These are phyloP conservation scores for Macrotis lagotis DNA, from an alignment of 2,113 vertebrate genomes.

Conservation along the genomic window DNA sequence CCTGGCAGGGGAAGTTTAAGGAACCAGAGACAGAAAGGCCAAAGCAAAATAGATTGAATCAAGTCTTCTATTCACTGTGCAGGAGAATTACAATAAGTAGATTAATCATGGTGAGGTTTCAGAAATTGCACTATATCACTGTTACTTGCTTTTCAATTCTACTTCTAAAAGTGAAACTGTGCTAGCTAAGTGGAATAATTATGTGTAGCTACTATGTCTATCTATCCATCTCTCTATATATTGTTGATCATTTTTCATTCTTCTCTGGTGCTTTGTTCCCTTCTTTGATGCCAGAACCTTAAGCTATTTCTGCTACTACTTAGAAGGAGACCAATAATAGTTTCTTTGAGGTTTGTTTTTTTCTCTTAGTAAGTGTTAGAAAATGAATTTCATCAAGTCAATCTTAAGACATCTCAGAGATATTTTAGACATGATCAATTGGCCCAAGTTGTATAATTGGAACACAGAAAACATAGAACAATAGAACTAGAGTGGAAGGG, in stretches of 20 bases:
- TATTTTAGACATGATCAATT: not conserved
- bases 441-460: not conserved
- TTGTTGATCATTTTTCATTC: conserved; percentile 2
- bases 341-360: not conserved
- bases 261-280: not conserved
- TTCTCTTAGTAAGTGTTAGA: not conserved
- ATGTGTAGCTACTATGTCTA: not conserved
- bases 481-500: not conserved
- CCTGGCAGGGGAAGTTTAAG: not conserved
- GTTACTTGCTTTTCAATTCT: conserved; percentile 8
- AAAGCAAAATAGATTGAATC: conserved; percentile 72
- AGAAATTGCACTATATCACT: not conserved
- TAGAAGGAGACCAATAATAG: conserved; percentile 43
- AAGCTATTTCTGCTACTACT: not conserved
- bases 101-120: conserved; percentile 38
- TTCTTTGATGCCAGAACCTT: conserved; percentile 18
- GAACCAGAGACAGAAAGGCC: conserved; percentile 71
- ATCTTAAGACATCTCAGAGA: conserved; percentile 37
- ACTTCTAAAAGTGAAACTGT: conserved; percentile 26
- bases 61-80: conserved; percentile 27
- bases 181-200: not conserved
- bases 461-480: not conserved
- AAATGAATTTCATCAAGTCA: not conserved
- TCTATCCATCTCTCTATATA: conserved; percentile 2
- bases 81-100: not conserved